Conservation (phyloP, 2,113 vertebrate genomes). For the Zosterops japonicus region DNA sequence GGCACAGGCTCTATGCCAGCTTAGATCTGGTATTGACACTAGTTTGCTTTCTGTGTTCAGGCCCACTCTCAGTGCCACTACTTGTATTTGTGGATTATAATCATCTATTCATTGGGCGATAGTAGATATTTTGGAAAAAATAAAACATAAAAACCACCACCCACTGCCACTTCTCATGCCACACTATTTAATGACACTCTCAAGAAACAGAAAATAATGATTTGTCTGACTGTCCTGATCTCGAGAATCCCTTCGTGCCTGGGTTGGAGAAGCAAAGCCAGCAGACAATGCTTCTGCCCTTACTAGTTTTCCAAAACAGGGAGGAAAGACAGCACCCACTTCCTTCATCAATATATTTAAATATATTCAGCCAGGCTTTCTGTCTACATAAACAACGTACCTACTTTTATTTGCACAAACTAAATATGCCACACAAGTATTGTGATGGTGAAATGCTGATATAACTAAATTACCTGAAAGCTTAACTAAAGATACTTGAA, state of each 20-base stretch:
- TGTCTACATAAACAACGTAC: not conserved
- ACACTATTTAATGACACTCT: not conserved
- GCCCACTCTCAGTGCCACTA: not conserved
- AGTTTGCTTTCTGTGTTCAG: not conserved
- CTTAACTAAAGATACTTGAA: not conserved
- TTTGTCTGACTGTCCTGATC: not conserved
- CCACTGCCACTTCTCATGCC: not conserved
- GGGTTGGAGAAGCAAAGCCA: not conserved
- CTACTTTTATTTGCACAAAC: not conserved
- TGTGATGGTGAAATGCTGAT: not conserved
- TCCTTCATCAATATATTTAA: not conserved
- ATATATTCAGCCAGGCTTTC: not conserved
- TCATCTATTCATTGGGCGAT: not conserved
- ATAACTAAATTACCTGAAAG: not conserved
- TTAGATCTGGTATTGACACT: not conserved
- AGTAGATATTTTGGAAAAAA: not conserved
- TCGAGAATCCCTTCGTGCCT: rapidly evolving
- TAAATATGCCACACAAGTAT: not conserved
- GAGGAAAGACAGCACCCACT: not conserved
- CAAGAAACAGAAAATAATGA: not conserved
- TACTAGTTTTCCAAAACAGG: rapidly evolving
- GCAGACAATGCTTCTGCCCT: not conserved
- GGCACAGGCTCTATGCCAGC: not conserved
- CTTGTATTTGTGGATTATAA: not conserved
- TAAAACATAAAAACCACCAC: not conserved